Base-by-base conservation (phyloP, 2,888 invertebrate species). In the Drosophila greeni region DNA sequence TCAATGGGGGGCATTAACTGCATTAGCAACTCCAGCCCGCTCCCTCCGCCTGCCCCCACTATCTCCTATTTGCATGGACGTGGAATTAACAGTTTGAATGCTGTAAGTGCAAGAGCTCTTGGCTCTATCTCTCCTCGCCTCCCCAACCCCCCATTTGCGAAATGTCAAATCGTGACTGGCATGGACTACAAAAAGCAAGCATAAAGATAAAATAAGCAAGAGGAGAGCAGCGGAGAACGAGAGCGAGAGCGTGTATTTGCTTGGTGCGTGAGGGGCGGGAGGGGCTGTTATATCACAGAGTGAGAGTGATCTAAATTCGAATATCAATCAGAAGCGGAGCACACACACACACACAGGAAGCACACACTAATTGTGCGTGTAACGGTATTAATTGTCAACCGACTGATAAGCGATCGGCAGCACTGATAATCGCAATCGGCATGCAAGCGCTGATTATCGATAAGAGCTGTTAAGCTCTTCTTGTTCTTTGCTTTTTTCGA, bases 381-480 rank as follows among this genome's bases (percentile, higher is more conserved):
- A 45, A 65, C 51, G 65, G 65, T 48, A 40, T 40, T 47, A 47
- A 47, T 47, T 47, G 45, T 14, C 29, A 61, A 66, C 66, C 34
- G 31, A 29, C 34, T 62, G 62, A 62, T 62, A 62, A 51, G 54
- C 54, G 53, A 62, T 62, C 66, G 66, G n/a, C 31, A 56, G 53
- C 29, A 59, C 43, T 59, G 59, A 59, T 59, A 59, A 43, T 61
- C 53, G 29, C 54, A 61, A 39, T 66, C 61, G 66, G 42, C 33
- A 58, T 60, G 60, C 58, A 60, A 61, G 33, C 61, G 61, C n/a
- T 57, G 49, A 66, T 66, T 66, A 68, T 58, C 36, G 68, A 71
- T 71, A 65, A 56, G 42, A 45, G 12, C 16, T 36, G 31, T 7
- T 36, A 31, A 53, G 54, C 62, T 68, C 18, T 55, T 23, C 9